Base-by-base conservation (phyloP, 2,888 invertebrate genomes). In the Liposcelis brunnea region DNA sequence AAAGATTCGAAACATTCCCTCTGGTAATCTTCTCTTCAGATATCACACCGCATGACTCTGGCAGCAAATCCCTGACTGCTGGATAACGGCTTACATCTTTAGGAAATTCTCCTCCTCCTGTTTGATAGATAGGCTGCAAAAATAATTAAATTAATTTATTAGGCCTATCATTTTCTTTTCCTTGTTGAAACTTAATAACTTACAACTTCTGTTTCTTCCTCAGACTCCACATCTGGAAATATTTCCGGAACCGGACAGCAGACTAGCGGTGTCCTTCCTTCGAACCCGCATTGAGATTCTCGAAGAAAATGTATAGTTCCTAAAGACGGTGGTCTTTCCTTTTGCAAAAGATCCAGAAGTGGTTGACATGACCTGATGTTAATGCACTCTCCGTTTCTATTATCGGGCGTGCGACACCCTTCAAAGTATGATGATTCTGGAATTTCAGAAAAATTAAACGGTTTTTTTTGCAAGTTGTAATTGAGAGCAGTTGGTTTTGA, bases 1-100 rank as follows among this genome's bases (percentile, higher is more conserved):
- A 71, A 3, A 80, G 57, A 1, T 59, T 59, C 0, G 81, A 75
- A 47, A 66, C 62, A 37, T 72, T 67, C 0, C 81, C 82, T 2
- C 72, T 70, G 18, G 71, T 62, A 40, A 83, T 72, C 53, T 72
- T 65, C 26, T 8, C 26, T 6, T 63, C 60, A 10, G 66, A 64
- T 5, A 71, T 56, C 1, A 59, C 59, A 0, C 81, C 81, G 55
- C 82, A 82, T 1, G 61, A 52, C n/a, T 52, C 48, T 10, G 52
- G 44, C 33, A 35, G 32, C 37, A 45, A 19, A 8, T 26, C 26
- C 19, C 40, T 14, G 12, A 40, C 12, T 6, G 6, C 35, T n/a
- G 37, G 38, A 36, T 42, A 18, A 2, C 15, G 21, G 10, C 38
- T n/a, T 18, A 40, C 40, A 11, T 40, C 40, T 7, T 19, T 19